phyloP scores from a whole-genome alignment of 2,113 vertebrate species.

The Centropristis striata region DNA sequence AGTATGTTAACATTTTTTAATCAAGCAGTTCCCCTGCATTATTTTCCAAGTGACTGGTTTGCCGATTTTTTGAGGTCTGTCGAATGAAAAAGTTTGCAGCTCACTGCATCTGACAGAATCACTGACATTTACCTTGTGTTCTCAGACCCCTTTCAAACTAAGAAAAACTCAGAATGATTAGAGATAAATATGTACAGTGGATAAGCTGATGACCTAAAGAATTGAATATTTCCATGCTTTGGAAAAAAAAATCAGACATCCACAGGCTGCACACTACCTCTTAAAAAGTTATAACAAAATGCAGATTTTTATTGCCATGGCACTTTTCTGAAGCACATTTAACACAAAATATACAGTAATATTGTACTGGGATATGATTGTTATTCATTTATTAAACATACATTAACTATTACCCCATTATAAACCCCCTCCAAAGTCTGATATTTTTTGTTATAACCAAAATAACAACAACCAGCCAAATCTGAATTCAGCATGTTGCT shows the following conservation, averaged over 20 bases:
- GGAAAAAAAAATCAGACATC: not conserved
- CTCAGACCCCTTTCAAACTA: too few relatives aligned
- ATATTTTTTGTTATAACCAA: slow-evolving; percentile 29
- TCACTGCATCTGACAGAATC: too few relatives aligned
- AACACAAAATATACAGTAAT: not conserved
- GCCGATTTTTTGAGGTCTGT: too few relatives aligned
- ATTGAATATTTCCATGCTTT: not conserved
- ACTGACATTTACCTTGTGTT: too few relatives aligned
- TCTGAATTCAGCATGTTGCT: slow-evolving; percentile 73
- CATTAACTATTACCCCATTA: too few relatives aligned
- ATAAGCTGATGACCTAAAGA: not conserved
- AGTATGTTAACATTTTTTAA: too few relatives aligned
- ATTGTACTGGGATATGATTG: not conserved
- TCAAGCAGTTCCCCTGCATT: too few relatives aligned
- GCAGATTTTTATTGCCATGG: not conserved
- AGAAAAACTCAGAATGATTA: too few relatives aligned
- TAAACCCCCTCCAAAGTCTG: not conserved
- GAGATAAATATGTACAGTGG: not conserved
- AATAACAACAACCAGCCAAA: slow-evolving; percentile 41
- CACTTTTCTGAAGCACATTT: not conserved
- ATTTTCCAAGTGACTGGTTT: too few relatives aligned
- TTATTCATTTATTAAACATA: not conserved
- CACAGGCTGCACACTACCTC: not conserved
- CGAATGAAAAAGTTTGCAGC: too few relatives aligned
- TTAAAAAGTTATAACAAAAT: not conserved